phyloP scores from a whole-genome alignment of 2,888 invertebrate genomes.

The Mythimna loreyi region DNA sequence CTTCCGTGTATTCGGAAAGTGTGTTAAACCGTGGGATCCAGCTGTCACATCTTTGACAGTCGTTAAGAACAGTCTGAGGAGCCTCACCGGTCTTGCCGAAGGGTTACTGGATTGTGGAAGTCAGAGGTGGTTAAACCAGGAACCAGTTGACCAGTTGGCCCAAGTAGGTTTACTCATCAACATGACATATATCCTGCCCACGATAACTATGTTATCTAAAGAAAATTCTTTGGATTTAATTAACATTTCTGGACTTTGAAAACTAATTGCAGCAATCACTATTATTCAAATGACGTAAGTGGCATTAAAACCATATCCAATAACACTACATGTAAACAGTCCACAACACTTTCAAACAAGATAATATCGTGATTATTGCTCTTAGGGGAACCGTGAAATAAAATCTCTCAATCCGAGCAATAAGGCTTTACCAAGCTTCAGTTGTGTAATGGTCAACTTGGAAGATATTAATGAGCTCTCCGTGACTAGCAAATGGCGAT shows the following conservation, averaged over 20 bases:
- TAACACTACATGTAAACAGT: slow-evolving; percentile 27
- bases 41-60: no score
- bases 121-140: no score
- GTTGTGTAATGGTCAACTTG: slow-evolving; percentile 70
- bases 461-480: slow-evolving; percentile 73
- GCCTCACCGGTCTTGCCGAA: no score
- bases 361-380: slow-evolving; percentile 63
- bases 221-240: neutral
- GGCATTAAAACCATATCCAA: slow-evolving; percentile 10
- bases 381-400: slow-evolving; percentile 65
- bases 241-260: neutral
- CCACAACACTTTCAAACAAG: slow-evolving; percentile 55
- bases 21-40: no score
- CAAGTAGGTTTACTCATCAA: no score
- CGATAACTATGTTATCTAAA: no score
- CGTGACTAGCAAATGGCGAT: slow-evolving; percentile 71
- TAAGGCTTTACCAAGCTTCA: slow-evolving; percentile 72
- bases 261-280: neutral
- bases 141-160: no score
- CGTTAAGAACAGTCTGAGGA: no score
- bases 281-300: slow-evolving; percentile 4
- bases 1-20: no score
- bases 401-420: slow-evolving; percentile 69
- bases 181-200: no score
- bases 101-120: no score